These are phyloP conservation scores for Ictalurus furcatus DNA, from an alignment of 2,113 vertebrate species.

Conservation along the genomic window DNA sequence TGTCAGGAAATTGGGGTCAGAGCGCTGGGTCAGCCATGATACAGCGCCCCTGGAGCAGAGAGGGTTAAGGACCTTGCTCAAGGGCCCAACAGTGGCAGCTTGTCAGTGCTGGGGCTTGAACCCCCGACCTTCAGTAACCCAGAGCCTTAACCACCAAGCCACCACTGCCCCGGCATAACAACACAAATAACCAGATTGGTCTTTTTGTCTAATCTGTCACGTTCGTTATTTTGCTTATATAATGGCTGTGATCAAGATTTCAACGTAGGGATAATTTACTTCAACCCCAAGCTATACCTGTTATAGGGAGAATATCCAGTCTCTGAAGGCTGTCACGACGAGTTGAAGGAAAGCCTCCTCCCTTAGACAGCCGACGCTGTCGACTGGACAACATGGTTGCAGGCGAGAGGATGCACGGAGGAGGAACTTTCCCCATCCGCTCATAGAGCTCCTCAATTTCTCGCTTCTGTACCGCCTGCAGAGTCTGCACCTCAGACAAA, in stretches of 20 bases:
- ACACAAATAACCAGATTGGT: not conserved
- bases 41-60: too few relatives aligned
- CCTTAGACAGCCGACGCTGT: constrained; percentile 91
- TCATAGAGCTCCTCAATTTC: constrained; percentile 93
- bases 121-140: too few relatives aligned
- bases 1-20: too few relatives aligned
- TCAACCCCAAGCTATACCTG: constrained; percentile 69
- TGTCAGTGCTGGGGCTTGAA: too few relatives aligned
- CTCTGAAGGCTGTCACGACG: constrained; percentile 93
- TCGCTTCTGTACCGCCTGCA: constrained; percentile 89
- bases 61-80: too few relatives aligned
- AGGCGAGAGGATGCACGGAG: constrained; percentile 86
- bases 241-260: not conserved
- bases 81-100: too few relatives aligned
- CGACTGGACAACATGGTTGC: constrained; percentile 89
- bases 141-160: too few relatives aligned
- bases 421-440: constrained; percentile 88
- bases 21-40: too few relatives aligned
- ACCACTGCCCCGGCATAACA: too few relatives aligned
- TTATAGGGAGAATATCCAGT: constrained; percentile 78
- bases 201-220: not conserved
- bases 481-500: constrained; percentile 83
- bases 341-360: constrained; percentile 80
- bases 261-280: not conserved
- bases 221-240: not conserved